Conservation (phyloP, 2,888 invertebrate species). For the Scrobipalpa atriplicella region DNA sequence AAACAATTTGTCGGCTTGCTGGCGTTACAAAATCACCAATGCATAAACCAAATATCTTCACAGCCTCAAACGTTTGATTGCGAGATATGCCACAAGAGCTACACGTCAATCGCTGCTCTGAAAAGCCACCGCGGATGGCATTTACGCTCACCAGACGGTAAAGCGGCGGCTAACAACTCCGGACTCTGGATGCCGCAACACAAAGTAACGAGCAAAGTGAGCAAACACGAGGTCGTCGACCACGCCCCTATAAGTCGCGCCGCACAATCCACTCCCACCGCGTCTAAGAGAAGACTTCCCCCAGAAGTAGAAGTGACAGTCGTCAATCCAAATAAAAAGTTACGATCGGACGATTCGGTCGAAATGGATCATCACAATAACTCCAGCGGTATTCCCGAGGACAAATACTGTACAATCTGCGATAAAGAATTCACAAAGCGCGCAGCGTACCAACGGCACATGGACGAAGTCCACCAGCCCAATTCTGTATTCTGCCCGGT, state of each 20-base stretch:
- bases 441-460: constrained; percentile 83
- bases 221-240: constrained; percentile 76
- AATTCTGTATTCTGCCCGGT: constrained; percentile 83
- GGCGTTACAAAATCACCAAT: constrained; percentile 81
- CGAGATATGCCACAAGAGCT: constrained; percentile 85
- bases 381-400: constrained; percentile 68
- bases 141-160: constrained; percentile 81
- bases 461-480: constrained; percentile 81
- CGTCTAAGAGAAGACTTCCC: constrained; percentile 70
- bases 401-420: constrained; percentile 83
- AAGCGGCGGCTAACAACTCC: constrained; percentile 77
- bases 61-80: constrained; percentile 82
- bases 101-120: constrained; percentile 85
- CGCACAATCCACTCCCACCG: constrained; percentile 49
- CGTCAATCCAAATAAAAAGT: constrained; percentile 76
- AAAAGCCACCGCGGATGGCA: constrained; percentile 88
- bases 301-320: constrained; percentile 80
- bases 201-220: constrained; percentile 78
- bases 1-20: constrained; percentile 80
- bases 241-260: constrained; percentile 58
- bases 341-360: constrained; percentile 74
- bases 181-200: constrained; percentile 82
- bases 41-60: constrained; percentile 63
- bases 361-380: constrained; percentile 71
- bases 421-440: constrained; percentile 84